A percentile compares a stretch with the other conserved stretches of the same genome.
Evolutionary conservation across 2,797 vertebrate species (phyloP).

Genomic region (Anguilla pacifica): DNA sequence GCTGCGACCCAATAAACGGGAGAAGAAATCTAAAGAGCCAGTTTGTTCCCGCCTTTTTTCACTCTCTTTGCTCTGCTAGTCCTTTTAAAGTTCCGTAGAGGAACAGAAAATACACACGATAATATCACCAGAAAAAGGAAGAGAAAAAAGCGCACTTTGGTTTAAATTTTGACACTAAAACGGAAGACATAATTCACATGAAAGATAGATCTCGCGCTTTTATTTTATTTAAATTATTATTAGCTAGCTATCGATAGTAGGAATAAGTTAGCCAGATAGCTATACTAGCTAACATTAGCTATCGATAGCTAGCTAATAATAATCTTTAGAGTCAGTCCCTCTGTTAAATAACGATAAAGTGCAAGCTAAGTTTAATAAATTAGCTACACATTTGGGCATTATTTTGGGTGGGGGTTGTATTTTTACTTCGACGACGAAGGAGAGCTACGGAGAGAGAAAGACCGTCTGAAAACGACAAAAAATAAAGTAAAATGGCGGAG

Average conservation of each 20-base stretch:
- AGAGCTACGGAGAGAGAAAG: slow-evolving; percentile 57
- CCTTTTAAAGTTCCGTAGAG: slow-evolving; percentile 72
- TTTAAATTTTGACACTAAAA: background rate
- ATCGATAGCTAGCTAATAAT: slow-evolving; percentile 44
- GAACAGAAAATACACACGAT: slow-evolving; percentile 54
- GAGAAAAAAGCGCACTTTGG: slow-evolving; percentile 23
- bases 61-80: slow-evolving; percentile 53
- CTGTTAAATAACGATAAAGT: slow-evolving; percentile 26
- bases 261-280: slow-evolving; percentile 41
- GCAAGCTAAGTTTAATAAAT: background rate
- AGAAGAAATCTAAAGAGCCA: slow-evolving; percentile 33
- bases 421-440: slow-evolving; percentile 37
- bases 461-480: slow-evolving; percentile 65
- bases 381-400: background rate
- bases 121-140: slow-evolving; percentile 45
- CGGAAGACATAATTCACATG: background rate
- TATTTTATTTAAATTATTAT: slow-evolving; percentile 23
- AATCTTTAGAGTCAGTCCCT: background rate
- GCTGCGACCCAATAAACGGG: slow-evolving; percentile 54
- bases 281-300: slow-evolving; percentile 32
- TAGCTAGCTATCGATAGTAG: slow-evolving; percentile 35
- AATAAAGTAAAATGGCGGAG: slow-evolving; percentile 82
- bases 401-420: slow-evolving; percentile 31
- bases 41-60: slow-evolving; percentile 50
- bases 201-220: slow-evolving; percentile 11